phyloP scores from a whole-genome alignment of 2,888 invertebrate genomes.

The Pollenia angustigena region DNA sequence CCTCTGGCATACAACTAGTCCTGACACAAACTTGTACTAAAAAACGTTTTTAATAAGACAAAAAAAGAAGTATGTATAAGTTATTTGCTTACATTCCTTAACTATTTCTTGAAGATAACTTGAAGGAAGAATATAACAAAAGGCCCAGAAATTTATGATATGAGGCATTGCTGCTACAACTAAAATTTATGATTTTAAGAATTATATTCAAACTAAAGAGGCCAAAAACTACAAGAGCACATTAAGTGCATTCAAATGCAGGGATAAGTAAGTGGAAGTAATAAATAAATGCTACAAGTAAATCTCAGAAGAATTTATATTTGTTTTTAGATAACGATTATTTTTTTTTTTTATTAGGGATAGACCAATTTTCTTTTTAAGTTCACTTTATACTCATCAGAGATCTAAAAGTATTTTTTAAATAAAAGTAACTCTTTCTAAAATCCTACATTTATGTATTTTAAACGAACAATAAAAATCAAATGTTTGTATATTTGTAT shows the following conservation, averaged over 20 bases:
- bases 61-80: constrained; percentile 56
- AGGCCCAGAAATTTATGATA: constrained; percentile 57
- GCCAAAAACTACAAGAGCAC: background rate
- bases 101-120: constrained; percentile 38
- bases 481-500: too few relatives aligned
- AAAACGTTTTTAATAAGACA: constrained; percentile 66
- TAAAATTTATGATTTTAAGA: constrained; percentile 44
- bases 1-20: constrained; percentile 48
- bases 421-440: too few relatives aligned
- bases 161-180: constrained; percentile 10
- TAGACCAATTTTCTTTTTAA: too few relatives aligned
- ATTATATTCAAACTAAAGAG: background rate
- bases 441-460: too few relatives aligned
- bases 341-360: too few relatives aligned
- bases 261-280: too few relatives aligned
- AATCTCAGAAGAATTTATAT: too few relatives aligned
- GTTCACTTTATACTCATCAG: too few relatives aligned
- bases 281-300: too few relatives aligned
- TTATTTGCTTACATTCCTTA: constrained; percentile 63
- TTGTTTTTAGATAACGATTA: too few relatives aligned
- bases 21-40: constrained; percentile 65
- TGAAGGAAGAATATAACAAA: constrained; percentile 38
- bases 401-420: too few relatives aligned
- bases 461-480: too few relatives aligned
- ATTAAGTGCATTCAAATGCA: constrained; percentile 23